phyloP scores from a whole-genome alignment of 2,888 invertebrate species.

The Chloromyia formosa region DNA sequence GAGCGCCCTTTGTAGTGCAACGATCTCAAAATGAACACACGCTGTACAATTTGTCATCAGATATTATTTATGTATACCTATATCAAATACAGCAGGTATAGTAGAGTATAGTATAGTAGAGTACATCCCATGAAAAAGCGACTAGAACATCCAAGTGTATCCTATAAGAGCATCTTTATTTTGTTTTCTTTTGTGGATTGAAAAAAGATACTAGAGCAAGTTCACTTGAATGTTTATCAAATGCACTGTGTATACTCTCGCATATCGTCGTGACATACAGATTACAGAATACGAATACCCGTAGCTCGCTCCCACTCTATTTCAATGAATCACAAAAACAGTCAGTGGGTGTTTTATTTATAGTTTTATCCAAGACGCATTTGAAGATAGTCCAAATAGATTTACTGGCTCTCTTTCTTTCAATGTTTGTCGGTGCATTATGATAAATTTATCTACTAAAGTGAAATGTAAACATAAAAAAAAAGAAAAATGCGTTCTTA shows the following conservation, averaged over 20 bases:
- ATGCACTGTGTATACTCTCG: neutral
- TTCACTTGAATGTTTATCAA: neutral
- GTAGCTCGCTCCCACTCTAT: neutral
- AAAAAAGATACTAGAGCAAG: neutral
- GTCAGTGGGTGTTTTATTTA: conserved; percentile 3
- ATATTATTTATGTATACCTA: no score
- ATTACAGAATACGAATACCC: neutral
- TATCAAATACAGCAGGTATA: no score
- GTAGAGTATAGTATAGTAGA: neutral
- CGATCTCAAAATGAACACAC: no score
- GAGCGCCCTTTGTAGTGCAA: no score
- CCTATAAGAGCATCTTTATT: neutral
- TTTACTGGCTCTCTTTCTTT: no score
- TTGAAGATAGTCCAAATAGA: neutral
- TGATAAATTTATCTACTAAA: neutral
- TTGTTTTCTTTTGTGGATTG: no score
- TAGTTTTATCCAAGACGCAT: neutral
- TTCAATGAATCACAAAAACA: neutral
- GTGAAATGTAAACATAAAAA: no score
- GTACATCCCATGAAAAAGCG: no score
- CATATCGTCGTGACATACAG: neutral
- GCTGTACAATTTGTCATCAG: no score
- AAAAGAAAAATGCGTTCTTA: no score
- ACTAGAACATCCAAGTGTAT: neutral
- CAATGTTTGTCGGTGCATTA: neutral